Conservation (phyloP, 2,888 invertebrate genomes). For the Tipula unca region DNA sequence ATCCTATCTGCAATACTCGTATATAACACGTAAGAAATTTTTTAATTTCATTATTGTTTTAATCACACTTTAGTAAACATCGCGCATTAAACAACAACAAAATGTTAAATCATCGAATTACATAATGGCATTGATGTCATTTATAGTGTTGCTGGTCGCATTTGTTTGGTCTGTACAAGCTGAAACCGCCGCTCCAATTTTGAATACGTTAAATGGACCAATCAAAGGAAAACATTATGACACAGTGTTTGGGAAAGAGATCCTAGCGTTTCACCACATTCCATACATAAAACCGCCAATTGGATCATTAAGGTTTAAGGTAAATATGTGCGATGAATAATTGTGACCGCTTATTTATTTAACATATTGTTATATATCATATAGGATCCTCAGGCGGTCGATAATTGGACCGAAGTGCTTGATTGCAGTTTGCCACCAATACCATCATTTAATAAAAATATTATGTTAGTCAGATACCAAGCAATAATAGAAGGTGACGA, state of each 20-base stretch:
- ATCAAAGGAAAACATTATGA: conserved; percentile 31
- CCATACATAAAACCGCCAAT: conserved; percentile 31
- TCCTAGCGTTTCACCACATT: conserved; percentile 35
- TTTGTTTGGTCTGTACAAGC: neutral
- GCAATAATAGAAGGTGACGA: conserved; percentile 18
- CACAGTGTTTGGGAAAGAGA: conserved; percentile 27
- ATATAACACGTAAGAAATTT: too few relatives aligned
- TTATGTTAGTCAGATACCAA: neutral
- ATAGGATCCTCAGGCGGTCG: conserved; percentile 40
- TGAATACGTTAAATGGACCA: conserved; percentile 34
- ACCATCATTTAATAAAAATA: neutral
- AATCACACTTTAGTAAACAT: too few relatives aligned
- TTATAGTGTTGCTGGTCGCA: neutral
- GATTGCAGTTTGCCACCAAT: conserved; percentile 33
- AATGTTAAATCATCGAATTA: too few relatives aligned
- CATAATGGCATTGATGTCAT: neutral
- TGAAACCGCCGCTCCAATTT: conserved; percentile 24
- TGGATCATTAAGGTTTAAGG: conserved; percentile 32
- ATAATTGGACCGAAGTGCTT: conserved; percentile 40
- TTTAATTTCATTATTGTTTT: too few relatives aligned
- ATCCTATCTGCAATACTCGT: too few relatives aligned
- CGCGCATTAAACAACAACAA: too few relatives aligned
- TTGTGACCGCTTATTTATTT: neutral
- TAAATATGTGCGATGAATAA: neutral
- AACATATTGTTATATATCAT: neutral